Evolutionary conservation across 2,888 invertebrate species (phyloP).

Genomic region (Penaeus monodon): DNA sequence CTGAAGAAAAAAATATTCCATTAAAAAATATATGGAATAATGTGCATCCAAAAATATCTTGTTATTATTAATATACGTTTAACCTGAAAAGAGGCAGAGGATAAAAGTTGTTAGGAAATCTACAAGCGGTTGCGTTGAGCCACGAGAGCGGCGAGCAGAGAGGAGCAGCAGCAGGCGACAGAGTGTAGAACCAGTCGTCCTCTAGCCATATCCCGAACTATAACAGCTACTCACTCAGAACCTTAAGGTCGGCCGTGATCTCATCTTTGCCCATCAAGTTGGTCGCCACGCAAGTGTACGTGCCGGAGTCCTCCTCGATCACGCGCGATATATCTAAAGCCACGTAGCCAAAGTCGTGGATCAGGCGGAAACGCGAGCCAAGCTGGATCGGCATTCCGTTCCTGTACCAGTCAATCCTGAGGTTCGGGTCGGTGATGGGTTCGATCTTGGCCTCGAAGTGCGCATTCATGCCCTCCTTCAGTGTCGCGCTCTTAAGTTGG

Average conservation of each 20-base stretch:
- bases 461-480: slow-evolving; percentile 90
- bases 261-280: slow-evolving; percentile 92
- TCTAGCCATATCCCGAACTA: slow-evolving; percentile 2
- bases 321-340: slow-evolving; percentile 95
- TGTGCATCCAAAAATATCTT: neutral
- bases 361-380: slow-evolving; percentile 86
- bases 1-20: too few species aligned
- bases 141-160: slow-evolving; percentile 7
- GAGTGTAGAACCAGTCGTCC: slow-evolving; percentile 23
- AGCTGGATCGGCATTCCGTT: slow-evolving; percentile 93
- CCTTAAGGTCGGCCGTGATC: slow-evolving; percentile 72
- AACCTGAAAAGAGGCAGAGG: neutral
- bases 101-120: slow-evolving; percentile 11
- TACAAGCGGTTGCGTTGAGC: slow-evolving; percentile 39
- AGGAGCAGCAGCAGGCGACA: slow-evolving; percentile 33
- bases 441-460: slow-evolving; percentile 98
- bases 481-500: slow-evolving; percentile 73
- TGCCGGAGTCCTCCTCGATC: slow-evolving; percentile 94
- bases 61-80: neutral
- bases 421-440: slow-evolving; percentile 95
- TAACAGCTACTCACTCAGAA: slow-evolving; percentile 66
- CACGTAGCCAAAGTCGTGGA: slow-evolving; percentile 98
- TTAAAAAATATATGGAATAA: neutral
- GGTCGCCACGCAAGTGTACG: slow-evolving; percentile 92
- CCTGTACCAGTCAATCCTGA: slow-evolving; percentile 97